Conservation (phyloP, 2,888 invertebrate genomes). For the Aromia moschata region DNA sequence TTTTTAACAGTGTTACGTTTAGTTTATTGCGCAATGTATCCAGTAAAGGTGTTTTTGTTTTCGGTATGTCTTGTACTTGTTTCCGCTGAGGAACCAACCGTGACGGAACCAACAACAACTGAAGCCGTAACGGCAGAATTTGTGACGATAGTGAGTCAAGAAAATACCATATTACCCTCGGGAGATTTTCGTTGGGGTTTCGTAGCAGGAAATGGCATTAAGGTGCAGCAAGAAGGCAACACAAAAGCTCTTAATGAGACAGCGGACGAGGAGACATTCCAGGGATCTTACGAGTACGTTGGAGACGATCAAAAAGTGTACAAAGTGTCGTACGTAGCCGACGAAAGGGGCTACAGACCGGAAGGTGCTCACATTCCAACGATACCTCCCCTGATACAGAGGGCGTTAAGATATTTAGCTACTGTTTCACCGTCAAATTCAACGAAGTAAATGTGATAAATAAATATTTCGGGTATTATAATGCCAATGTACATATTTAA, state of each 20-base stretch:
- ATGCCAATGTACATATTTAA: no score
- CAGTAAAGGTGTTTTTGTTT: background rate
- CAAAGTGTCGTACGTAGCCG: constrained; percentile 64
- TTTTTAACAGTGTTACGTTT: no score
- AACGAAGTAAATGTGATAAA: background rate
- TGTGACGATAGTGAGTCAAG: background rate
- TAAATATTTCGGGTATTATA: no score
- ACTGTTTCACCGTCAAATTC: no score
- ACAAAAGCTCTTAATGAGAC: background rate
- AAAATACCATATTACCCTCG: background rate
- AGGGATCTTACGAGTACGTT: constrained; percentile 68
- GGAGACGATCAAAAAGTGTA: constrained; percentile 57
- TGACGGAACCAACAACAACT: no score
- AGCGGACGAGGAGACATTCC: background rate
- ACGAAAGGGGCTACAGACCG: constrained; percentile 65
- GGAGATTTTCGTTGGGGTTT: background rate
- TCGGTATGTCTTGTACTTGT: background rate
- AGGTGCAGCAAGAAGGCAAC: background rate
- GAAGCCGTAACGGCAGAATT: no score
- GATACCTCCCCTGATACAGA: background rate
- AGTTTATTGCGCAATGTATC: no score
- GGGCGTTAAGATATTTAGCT: no score
- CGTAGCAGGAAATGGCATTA: background rate
- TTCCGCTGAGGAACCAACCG: background rate
- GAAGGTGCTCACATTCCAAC: constrained; percentile 43